These are phyloP conservation scores for Pandemis corylana DNA, from an alignment of 2,888 invertebrate species.

Conservation along the genomic window DNA sequence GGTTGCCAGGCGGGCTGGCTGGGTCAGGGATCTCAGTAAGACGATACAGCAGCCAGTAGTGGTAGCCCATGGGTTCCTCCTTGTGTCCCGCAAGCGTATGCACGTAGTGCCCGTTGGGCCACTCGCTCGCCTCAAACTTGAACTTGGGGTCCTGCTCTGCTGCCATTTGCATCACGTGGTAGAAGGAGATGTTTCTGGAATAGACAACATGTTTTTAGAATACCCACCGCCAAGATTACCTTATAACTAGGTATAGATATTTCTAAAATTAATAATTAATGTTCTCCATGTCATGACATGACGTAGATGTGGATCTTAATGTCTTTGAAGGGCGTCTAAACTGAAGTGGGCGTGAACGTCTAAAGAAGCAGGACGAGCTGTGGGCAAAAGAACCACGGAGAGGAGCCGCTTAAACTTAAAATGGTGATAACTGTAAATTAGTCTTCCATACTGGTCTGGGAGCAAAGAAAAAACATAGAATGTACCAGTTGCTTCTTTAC, in stretches of 20 bases:
- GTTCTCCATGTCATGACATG: not conserved
- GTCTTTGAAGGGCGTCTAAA: not conserved
- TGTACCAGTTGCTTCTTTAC: too few relatives aligned
- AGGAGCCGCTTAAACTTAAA: too few relatives aligned
- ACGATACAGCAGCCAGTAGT: slow-evolving; percentile 95
- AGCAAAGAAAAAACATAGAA: too few relatives aligned
- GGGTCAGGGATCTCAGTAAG: slow-evolving; percentile 93
- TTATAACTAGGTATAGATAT: not conserved
- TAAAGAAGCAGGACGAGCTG: too few relatives aligned
- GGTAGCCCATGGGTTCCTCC: slow-evolving; percentile 93
- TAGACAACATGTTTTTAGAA: slow-evolving; percentile 36
- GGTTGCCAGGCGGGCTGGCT: slow-evolving; percentile 92
- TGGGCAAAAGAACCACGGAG: too few relatives aligned
- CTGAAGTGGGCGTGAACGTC: too few relatives aligned
- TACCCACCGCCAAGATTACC: too few relatives aligned
- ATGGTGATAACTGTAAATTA: too few relatives aligned
- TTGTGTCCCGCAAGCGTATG: slow-evolving; percentile 93
- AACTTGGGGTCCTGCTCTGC: slow-evolving; percentile 90
- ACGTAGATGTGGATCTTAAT: not conserved
- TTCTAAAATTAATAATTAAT: too few relatives aligned
- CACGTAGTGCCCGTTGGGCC: slow-evolving; percentile 97
- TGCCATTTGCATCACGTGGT: slow-evolving; percentile 92
- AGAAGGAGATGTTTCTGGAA: slow-evolving; percentile 86
- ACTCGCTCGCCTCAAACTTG: slow-evolving; percentile 92
- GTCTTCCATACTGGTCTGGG: too few relatives aligned